Evolutionary conservation across 2,888 invertebrate genomes (phyloP), one percentile per base, ranked within the genome.

Genomic region (Drepanosiphum platanoidis): DNA sequence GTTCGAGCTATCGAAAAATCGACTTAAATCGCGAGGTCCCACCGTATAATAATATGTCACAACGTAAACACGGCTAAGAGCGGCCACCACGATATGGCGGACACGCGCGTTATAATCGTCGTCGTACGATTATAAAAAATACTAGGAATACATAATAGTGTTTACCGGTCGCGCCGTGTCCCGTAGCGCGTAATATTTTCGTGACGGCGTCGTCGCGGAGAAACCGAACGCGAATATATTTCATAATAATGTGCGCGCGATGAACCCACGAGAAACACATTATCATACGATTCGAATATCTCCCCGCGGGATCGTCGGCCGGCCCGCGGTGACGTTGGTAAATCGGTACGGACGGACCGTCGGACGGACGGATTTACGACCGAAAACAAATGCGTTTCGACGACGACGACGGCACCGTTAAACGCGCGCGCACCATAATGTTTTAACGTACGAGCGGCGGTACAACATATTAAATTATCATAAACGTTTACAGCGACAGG

Each of bases 361-460:
- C 77, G 39, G 18, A 30, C 66, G n/a, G 79, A 79, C 79, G 80
- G 80, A 52, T 80, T 46, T 68, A 68, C 68, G 79, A 79, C 18
- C 15, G 79, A 79, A 80, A 36, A 80, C 30, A 61, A 64, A 78
- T 64, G 39, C 77, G 39, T 18, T 52, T 18, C 52, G 18, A 3
- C 52, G 52, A 52, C 52, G 52, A 18, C 2, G 5, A 18, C 4
- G 15, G 8, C 11, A 42, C 3, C 52, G 3, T 5, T 52, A 22
- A 1, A 8, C 7, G 15, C 27, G 22, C 11, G 8, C 1, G 22
- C n/a, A n/a, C n/a, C n/a, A n/a, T n/a, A n/a, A n/a, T 39, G 27
- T 36, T n/a, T 70, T 5, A 27, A 0, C 8, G 9, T 58, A 58
- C 18, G 61, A 1, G 52, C 8, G 52, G 52, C 4, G 52, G n/a